Base-by-base conservation (phyloP, 2,888 invertebrate species). In the Limulus polyphemus region DNA sequence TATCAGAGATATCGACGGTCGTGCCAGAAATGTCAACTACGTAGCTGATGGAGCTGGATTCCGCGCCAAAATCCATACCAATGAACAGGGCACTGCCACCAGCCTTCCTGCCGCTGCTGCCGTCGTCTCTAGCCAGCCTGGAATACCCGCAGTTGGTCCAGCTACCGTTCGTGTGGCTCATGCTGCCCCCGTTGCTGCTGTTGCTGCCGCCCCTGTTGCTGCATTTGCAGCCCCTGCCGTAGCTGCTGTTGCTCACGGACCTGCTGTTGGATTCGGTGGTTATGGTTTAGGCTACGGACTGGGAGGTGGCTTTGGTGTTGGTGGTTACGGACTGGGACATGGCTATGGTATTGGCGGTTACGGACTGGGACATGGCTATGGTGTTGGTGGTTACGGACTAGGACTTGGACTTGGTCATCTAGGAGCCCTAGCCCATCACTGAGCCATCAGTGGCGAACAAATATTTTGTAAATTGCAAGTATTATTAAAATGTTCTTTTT, bases 1-100 rank as follows among this genome's bases (percentile, higher is more conserved):
- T 47, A 65, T 68, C 55, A 61, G 59, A 47, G 68, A 68, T 59
- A 61, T 64, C 17, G 68, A 68, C 47, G 68, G 68, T n/a, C 55
- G 68, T 10, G 50, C 62, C 14, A 54, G 68, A 50, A 59, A 64
- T n/a, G 68, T 68, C 11, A 67, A 68, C 16, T 68, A 68, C 57
- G 61, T 65, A 10, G 65, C 65, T 52, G 65, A 65, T 47, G 60
- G 60, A 56, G 58, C 58, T 32, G 65, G 65, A 47, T 65, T 65
- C 61, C 55, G 65, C 11, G 65, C 62, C 11, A 59, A 60, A 47
- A 62, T 65, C 58, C 59, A 65, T 52, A 65, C 65, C 47, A 65
- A 65, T 59, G 65, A 65, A 14, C 65, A 61, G 11, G 65, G 65
- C 50, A 65, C 65, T 49, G 65, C 65, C 13, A 59, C 65, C 54